Base-by-base conservation (phyloP, 2,888 invertebrate genomes). In the Cyclophora albipunctata region DNA sequence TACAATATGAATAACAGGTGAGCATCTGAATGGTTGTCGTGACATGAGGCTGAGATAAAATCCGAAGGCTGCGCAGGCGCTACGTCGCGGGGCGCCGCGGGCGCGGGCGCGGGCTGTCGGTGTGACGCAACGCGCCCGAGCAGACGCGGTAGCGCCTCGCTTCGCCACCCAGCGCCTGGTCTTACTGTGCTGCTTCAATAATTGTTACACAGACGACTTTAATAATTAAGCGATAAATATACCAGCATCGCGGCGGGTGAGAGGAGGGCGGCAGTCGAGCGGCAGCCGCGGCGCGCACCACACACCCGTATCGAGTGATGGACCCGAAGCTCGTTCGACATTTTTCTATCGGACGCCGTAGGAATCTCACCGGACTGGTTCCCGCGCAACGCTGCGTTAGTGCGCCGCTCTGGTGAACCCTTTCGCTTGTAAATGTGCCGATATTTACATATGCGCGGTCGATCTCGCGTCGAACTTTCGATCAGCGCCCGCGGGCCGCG, bases 331-430 rank as follows among this genome's bases (percentile, higher is more conserved):
- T 80, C 69, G 73, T 79, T 83, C 90, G 86, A 90, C 89, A 90
- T 90, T 90, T 90, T 90, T 90, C 90, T 85, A 85, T 85, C 87
- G 85, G 87, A 89, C 89, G 85, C 86, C 86, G 86, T 89, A 90
- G 90, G 90, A 90, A 91, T 90, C 91, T 89, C 84, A 89, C 91
- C 90, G 90, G 90, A 91, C 91, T 90, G 91, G 91, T 91, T 91
- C 89, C 86, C 84, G 83, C 85, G 81, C 82, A 84, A 82, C 84
- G 77, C 84, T 80, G 81, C 84, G 85, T 84, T 83, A 87, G 84
- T 84, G 86, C 85, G 85, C 84, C 87, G 84, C 84, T 86, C 82
- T 81, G 86, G 87, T 88, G 87, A 88, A 86, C 87, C 87, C 87
- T 87, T 87, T 88, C 87, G 87, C 87, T 86, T 84, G 86, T 87